Evolutionary conservation across 1,140 invertebrate species (phyloP), one percentile per base, ranked within the genome.

Genomic region (Trypoxylus dichotomus): DNA sequence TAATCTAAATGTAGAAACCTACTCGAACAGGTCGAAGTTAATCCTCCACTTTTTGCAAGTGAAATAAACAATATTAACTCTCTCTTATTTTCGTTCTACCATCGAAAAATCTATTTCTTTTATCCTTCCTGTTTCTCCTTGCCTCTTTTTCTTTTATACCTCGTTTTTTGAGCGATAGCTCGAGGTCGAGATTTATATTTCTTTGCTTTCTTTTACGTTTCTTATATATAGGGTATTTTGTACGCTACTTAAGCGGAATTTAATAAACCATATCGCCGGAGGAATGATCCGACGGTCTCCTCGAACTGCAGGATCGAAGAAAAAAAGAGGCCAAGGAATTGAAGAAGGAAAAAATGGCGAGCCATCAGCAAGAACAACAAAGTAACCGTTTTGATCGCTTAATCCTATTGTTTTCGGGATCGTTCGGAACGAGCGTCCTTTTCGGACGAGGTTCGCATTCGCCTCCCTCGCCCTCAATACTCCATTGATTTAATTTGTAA

Each of bases 401-500:
- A 68, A 68, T 68, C 60, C 60, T 29, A 68, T 68, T 68, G 60
- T 68, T 68, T 58, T 29, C 15, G 60, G 60, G 60, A 68, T 68
- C 24, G 60, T 7, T 24, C 15, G 60, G 3, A 37, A 7, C 5
- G 32, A 37, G 60, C 60, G 21, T 27, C 27, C 60, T 19, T 15
- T 68, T 5, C 27, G 24, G 19, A 24, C 60, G 15, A 7, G 42
- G 1, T 43, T 43, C 42, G 42, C 10, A 43, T 15, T 42, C 41
- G 5, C 41, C 13, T 3, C 15, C 43, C 43, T 47, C 43, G 8
- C 13, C 43, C 3, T 19, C 43, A 19, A 47, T 54, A 54, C 24
- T 68, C 60, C 60, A 27, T 68, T 68, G 60, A 68, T 68, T 68
- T 68, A 68, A 68, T 68, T 68, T 68, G 60, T 68, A 25, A 68